These are phyloP conservation scores for Temnopleurus reevesii DNA, from an alignment of 53 echinoderm and acorn worm species.

Conservation along the genomic window DNA sequence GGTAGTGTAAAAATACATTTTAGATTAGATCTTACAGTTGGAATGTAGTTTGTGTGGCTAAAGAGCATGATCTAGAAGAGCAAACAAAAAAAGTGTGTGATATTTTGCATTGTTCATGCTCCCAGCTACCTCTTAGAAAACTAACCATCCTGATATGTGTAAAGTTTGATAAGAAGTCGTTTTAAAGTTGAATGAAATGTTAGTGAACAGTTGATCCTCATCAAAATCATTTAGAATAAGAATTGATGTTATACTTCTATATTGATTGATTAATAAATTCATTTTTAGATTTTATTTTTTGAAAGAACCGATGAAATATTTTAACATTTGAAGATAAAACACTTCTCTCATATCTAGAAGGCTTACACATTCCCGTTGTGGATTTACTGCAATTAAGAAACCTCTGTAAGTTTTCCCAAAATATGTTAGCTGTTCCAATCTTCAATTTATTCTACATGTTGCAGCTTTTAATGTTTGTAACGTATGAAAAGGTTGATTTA, in stretches of 20 bases:
- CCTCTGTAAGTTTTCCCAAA: background rate
- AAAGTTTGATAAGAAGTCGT: too few relatives aligned
- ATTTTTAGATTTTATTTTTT: too few relatives aligned
- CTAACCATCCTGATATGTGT: too few relatives aligned
- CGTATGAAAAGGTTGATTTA: too few relatives aligned
- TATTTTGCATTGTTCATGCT: too few relatives aligned
- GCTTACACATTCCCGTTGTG: background rate
- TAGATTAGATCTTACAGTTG: background rate
- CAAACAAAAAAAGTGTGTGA: background rate
- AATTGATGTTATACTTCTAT: too few relatives aligned
- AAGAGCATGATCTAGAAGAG: background rate
- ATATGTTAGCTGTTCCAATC: background rate
- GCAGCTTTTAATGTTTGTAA: background rate
- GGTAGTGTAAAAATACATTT: background rate
- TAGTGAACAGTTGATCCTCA: too few relatives aligned
- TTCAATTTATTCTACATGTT: background rate
- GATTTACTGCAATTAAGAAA: constrained; percentile 1
- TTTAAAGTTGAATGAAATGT: too few relatives aligned
- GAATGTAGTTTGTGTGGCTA: background rate
- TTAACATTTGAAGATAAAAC: background rate
- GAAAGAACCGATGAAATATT: too few relatives aligned
- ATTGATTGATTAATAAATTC: too few relatives aligned
- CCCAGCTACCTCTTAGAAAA: background rate
- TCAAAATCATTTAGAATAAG: too few relatives aligned
- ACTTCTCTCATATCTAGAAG: background rate